Conservation (phyloP, 2,888 invertebrate species). For the Ctenicera cuprea region DNA sequence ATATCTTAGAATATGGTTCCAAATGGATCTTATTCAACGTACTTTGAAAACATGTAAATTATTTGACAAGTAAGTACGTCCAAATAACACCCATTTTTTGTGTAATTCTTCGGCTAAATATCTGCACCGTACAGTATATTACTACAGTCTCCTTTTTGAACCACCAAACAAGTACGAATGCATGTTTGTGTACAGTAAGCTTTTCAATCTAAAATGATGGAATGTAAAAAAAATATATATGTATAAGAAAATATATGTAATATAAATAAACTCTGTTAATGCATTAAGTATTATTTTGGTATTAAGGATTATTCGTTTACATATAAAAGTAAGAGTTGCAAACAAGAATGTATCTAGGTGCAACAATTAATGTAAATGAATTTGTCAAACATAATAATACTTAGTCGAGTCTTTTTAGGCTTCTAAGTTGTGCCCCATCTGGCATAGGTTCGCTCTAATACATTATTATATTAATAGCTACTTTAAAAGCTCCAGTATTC, state of each 20-base stretch:
- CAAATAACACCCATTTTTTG: slow-evolving; percentile 26
- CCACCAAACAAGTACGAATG: slow-evolving; percentile 35
- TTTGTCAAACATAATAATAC: slow-evolving; percentile 22
- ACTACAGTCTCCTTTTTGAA: slow-evolving; percentile 31
- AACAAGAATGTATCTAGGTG: slow-evolving; percentile 4
- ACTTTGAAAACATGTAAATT: slow-evolving; percentile 9
- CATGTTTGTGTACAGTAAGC: slow-evolving; percentile 34
- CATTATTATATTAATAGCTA: slow-evolving; percentile 10
- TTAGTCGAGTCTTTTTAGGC: slow-evolving; percentile 24
- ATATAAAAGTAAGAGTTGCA: slow-evolving; percentile 17
- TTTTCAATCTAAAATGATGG: slow-evolving; percentile 24
- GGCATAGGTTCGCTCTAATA: slow-evolving; percentile 2
- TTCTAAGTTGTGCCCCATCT: slow-evolving; percentile 29
- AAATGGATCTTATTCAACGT: slow-evolving; percentile 33
- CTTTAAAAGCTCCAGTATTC: slow-evolving; percentile 11
- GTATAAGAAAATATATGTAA: slow-evolving; percentile 32
- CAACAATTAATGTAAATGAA: slow-evolving; percentile 24
- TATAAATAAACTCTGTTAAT: slow-evolving; percentile 28
- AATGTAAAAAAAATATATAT: slow-evolving; percentile 33
- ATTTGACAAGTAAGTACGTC: slow-evolving; percentile 18
- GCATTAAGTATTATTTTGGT: slow-evolving; percentile 20
- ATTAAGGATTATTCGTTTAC: slow-evolving; percentile 16
- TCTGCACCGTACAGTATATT: slow-evolving; percentile 33
- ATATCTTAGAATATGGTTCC: slow-evolving; percentile 43
- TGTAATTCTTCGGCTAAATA: slow-evolving; percentile 30